Evolutionary conservation across 30 jellyfish, hydroid and myxozoan genomes (phyloP), one percentile per base, ranked within the genome.

Genomic region (Catostylus mosaicus): DNA sequence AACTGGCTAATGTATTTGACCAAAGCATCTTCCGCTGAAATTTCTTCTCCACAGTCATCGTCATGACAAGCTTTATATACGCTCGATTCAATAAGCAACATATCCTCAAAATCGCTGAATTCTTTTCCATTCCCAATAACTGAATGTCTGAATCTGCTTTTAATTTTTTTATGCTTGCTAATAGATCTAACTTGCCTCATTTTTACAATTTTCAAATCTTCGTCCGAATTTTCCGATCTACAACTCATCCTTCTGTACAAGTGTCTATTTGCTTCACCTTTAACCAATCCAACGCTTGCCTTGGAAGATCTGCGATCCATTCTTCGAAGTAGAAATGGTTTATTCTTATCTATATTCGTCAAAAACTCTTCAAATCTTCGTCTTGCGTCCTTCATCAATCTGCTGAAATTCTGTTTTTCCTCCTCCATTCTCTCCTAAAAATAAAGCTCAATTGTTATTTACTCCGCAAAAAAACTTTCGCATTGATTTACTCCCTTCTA

Each of bases 341-440:
- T 85, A 12, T 18, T 54, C 77, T 85, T 85, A 35, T 85, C 95
- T 26, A 85, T 0, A 36, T 29, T 75, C 38, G 69, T 29, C 30
- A 85, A 50, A 23, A 85, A 85, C 8, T 85, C 89, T 33, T 74
- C 77, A 22, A 73, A 63, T 40, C 72, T 61, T 65, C 83, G 45
- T 51, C 95, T 78, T 11, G 95, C 95, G 67, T 85, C 95, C 38
- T 67, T 85, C 78, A 85, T 75, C 84, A 73, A 24, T 61, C 67
- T 60, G 46, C 89, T 51, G 35, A 85, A 85, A 38, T 85, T 80
- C 24, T 63, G 88, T 19, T 80, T 36, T 35, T 85, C 95, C 67
- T 70, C 89, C 54, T 85, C 95, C 88, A 85, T 74, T 67, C 57
- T 67, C 38, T 74, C 95, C 95, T 85, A 83, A 32, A 67, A 56